Evolutionary conservation across 2,113 vertebrate genomes (phyloP).

Genomic region (Pteronura brasiliensis): DNA sequence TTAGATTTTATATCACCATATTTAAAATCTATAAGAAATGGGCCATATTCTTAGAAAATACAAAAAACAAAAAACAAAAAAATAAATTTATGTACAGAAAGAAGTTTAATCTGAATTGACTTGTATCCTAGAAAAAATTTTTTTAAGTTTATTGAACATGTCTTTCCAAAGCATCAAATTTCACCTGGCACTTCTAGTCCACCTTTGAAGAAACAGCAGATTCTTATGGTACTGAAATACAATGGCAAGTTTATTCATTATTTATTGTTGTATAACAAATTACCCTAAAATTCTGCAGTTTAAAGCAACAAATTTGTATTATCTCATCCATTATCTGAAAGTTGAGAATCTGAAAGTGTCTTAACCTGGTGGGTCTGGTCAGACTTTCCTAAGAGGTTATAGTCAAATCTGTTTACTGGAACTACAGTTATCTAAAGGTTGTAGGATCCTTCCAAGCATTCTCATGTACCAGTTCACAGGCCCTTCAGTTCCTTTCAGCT

Average conservation of each 20-base stretch:
- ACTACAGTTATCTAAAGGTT: background rate
- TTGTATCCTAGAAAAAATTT: background rate
- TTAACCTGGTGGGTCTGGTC: background rate
- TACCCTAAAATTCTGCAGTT: background rate
- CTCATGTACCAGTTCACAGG: background rate
- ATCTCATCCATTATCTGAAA: background rate
- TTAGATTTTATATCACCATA: background rate
- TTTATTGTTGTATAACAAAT: background rate
- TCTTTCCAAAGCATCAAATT: background rate
- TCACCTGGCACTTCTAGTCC: background rate
- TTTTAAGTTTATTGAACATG: background rate
- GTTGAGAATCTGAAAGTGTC: background rate
- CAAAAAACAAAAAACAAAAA: background rate
- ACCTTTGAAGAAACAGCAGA: background rate
- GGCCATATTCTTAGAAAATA: background rate
- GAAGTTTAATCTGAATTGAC: background rate
- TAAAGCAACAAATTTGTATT: background rate
- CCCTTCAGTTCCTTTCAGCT: background rate
- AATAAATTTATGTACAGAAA: background rate
- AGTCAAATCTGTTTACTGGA: background rate
- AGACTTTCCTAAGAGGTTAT: background rate
- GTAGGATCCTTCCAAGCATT: background rate
- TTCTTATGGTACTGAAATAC: background rate
- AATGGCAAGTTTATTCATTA: background rate
- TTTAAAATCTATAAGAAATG: background rate